Percentiles rank a stretch among this genome's conserved stretches.
Evolutionary conservation across 2,113 vertebrate species (phyloP).

Genomic region (Burhinus bistriatus): DNA sequence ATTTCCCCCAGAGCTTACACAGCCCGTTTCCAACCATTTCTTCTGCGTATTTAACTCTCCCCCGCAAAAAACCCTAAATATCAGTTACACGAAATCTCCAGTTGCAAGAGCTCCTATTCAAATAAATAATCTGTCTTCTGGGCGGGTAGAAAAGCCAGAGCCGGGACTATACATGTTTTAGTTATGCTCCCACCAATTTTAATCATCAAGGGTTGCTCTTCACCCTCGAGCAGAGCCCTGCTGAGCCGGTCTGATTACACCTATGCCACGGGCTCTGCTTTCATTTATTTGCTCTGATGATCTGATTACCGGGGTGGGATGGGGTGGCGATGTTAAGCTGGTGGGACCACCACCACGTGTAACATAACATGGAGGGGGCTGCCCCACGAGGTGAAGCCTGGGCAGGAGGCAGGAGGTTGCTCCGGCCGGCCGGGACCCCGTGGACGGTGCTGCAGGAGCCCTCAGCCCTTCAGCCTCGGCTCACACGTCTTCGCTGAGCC

Average conservation of each 20-base stretch:
- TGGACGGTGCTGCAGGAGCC: too few species aligned
- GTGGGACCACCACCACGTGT: background rate
- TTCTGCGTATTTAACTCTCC: background rate
- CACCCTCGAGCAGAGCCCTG: background rate
- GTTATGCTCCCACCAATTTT: background rate
- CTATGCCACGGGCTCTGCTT: background rate
- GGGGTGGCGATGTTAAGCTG: background rate
- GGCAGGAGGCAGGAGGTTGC: background rate
- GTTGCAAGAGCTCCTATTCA: background rate
- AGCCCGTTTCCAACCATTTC: background rate
- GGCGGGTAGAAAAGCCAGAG: background rate
- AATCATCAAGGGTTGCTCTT: background rate
- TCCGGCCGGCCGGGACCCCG: background rate
- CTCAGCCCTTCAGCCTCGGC: background rate
- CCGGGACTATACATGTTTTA: background rate
- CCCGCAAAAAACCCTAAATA: background rate
- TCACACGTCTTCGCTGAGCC: background rate
- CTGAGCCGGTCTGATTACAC: background rate
- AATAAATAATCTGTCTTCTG: background rate
- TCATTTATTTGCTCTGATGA: background rate
- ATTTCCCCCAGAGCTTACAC: background rate
- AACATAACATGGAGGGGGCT: background rate
- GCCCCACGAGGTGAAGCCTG: background rate
- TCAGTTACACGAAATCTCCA: background rate
- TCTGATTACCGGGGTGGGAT: background rate